These are phyloP conservation scores for Festucalex cinctus DNA, from an alignment of 2,113 vertebrate species.

Conservation along the genomic window DNA sequence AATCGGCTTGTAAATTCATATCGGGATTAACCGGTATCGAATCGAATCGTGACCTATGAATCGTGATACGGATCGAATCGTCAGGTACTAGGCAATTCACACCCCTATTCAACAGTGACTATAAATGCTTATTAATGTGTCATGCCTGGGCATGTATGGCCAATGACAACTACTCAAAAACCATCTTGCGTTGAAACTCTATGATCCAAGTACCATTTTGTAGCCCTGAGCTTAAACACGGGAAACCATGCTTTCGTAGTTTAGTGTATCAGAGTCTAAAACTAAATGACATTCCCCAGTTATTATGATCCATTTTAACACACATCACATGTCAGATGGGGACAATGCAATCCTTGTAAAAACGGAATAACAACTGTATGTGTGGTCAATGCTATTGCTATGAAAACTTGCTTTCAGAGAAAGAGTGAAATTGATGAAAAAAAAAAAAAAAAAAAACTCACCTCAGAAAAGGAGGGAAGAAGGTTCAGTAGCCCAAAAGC, in stretches of 20 bases:
- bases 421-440: background rate
- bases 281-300: background rate
- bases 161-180: background rate
- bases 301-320: background rate
- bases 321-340: background rate
- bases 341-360: background rate
- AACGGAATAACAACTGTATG: background rate
- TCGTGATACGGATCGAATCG: too few relatives aligned
- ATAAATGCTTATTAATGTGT: too few relatives aligned
- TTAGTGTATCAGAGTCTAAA: background rate
- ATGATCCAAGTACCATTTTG: background rate
- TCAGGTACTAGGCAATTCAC: too few relatives aligned
- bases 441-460: slow-evolving; percentile 54
- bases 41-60: too few relatives aligned
- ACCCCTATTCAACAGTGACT: too few relatives aligned
- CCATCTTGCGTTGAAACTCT: background rate
- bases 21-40: too few relatives aligned
- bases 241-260: background rate
- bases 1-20: too few relatives aligned
- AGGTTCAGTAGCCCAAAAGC: slow-evolving; percentile 34
- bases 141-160: background rate
- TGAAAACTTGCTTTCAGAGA: slow-evolving; percentile 26
- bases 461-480: slow-evolving; percentile 48
- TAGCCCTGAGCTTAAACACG: background rate
- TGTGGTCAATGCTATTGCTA: background rate